Evolutionary conservation across 2,113 vertebrate genomes (phyloP).

Genomic region (Grammomys surdaster): DNA sequence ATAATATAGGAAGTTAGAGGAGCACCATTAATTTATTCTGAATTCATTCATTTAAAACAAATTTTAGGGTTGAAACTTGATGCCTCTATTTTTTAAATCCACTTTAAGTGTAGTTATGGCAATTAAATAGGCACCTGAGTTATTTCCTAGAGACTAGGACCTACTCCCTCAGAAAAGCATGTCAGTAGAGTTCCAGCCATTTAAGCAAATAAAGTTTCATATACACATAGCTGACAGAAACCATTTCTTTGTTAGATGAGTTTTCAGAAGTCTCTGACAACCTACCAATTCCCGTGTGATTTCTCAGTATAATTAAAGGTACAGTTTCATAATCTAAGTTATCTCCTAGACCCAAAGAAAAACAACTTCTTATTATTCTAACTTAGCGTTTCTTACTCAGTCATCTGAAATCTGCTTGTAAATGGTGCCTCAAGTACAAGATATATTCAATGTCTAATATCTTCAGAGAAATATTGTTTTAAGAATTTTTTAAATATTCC

Average conservation of each 20-base stretch:
- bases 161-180: background rate
- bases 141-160: background rate
- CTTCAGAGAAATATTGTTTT: background rate
- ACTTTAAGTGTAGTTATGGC: background rate
- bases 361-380: constrained; percentile 17
- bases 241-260: background rate
- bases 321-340: constrained; percentile 1
- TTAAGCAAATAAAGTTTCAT: background rate
- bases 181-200: background rate
- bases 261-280: background rate
- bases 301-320: constrained; percentile 45
- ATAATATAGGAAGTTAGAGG: background rate
- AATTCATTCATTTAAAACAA: background rate
- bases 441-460: constrained; percentile 9
- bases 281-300: background rate
- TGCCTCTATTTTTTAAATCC: background rate
- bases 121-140: background rate
- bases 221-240: background rate
- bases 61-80: background rate
- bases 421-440: background rate
- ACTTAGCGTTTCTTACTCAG: background rate
- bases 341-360: background rate
- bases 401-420: constrained; percentile 12
- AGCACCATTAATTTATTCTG: constrained; percentile 9
- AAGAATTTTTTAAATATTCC: background rate